Evolutionary conservation across 2,888 invertebrate species (phyloP).

Genomic region (Ochlodes sylvanus): DNA sequence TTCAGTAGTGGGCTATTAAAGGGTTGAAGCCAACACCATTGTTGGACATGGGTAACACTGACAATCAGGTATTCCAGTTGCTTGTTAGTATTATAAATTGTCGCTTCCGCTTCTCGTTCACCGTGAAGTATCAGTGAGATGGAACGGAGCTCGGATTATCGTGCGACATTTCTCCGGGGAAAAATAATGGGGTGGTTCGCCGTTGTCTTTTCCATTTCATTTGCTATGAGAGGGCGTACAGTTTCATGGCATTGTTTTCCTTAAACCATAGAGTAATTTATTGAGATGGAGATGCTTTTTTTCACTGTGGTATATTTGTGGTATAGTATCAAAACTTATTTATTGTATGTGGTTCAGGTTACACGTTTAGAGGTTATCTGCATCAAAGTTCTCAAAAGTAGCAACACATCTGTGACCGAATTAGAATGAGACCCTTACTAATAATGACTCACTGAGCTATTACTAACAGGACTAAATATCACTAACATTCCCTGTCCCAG

Average conservation of each 20-base stretch:
- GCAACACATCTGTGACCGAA: too few species aligned
- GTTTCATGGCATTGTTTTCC: conserved; percentile 22
- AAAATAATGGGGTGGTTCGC: conserved; percentile 26
- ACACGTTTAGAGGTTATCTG: too few species aligned
- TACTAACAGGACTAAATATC: too few species aligned
- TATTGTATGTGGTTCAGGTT: too few species aligned
- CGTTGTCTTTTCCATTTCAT: conserved; percentile 33
- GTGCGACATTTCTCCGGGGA: conserved; percentile 27
- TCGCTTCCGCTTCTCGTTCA: not conserved
- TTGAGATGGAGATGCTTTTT: not conserved
- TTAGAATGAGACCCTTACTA: too few species aligned
- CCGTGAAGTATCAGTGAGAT: conserved; percentile 12
- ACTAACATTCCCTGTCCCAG: too few species aligned
- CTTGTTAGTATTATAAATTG: not conserved
- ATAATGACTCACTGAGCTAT: too few species aligned
- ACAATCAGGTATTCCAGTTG: too few species aligned
- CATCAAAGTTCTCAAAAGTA: too few species aligned
- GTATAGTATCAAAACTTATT: not conserved
- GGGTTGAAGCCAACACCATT: too few species aligned
- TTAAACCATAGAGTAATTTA: conserved; percentile 4
- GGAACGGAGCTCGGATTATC: conserved; percentile 26
- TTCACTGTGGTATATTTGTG: not conserved
- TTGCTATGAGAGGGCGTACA: conserved; percentile 19
- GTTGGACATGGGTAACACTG: too few species aligned
- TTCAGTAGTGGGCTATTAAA: too few species aligned